A percentile compares a stretch with the other conserved stretches of the same genome.
These are phyloP conservation scores for Solenodon paradoxus DNA, from an alignment of 2,113 vertebrate species.

Conservation along the genomic window DNA sequence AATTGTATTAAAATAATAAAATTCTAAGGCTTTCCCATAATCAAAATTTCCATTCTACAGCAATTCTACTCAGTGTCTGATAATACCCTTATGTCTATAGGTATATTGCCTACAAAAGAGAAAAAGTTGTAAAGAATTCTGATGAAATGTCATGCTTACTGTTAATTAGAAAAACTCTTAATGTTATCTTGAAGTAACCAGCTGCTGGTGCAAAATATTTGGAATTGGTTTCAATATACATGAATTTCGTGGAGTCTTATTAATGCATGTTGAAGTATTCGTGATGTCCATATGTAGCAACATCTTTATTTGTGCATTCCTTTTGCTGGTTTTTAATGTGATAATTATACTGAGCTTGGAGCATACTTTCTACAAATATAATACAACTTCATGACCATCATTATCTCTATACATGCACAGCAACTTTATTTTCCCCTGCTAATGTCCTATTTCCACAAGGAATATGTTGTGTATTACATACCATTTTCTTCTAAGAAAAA, in stretches of 20 bases:
- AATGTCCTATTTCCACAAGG: neutral
- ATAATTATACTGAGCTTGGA: neutral
- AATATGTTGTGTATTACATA: neutral
- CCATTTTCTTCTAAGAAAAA: slow-evolving; percentile 12
- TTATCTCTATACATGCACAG: neutral
- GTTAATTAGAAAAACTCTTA: neutral
- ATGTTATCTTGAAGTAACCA: neutral
- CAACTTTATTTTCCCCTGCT: neutral
- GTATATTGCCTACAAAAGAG: neutral
- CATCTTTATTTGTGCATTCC: neutral
- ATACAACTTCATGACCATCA: neutral
- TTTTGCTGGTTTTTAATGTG: neutral
- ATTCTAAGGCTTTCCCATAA: neutral
- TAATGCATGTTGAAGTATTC: neutral
- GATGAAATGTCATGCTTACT: neutral
- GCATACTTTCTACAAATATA: neutral
- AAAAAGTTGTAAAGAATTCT: neutral
- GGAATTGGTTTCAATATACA: neutral
- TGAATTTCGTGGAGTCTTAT: neutral
- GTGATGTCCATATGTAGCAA: neutral
- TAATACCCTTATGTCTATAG: neutral
- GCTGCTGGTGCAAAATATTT: neutral
- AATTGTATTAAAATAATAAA: neutral
- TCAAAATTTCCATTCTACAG: neutral
- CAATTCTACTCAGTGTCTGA: neutral